These are phyloP conservation scores for Pammene fasciana DNA, from an alignment of 2,888 invertebrate genomes.

Conservation along the genomic window DNA sequence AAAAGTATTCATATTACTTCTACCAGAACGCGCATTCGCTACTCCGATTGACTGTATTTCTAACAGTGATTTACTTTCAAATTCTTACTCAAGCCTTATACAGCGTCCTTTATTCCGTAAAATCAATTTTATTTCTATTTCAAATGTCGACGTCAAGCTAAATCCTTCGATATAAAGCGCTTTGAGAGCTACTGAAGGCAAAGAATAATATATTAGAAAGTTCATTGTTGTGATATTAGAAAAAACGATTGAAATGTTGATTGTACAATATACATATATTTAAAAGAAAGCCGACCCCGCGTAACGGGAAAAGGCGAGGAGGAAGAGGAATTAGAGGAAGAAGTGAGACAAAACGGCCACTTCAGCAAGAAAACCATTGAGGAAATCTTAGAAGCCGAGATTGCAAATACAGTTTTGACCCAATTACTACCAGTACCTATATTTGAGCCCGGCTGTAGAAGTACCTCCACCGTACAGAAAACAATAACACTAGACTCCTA, in stretches of 20 bases:
- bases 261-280: no score
- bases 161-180: constrained; percentile 62
- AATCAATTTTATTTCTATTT: constrained; percentile 62
- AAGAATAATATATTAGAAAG: constrained; percentile 19
- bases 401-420: no score
- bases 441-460: neutral
- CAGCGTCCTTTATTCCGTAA: constrained; percentile 46
- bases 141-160: constrained; percentile 65
- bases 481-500: no score
- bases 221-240: neutral
- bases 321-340: no score
- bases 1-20: constrained; percentile 6
- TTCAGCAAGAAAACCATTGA: no score
- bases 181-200: constrained; percentile 56
- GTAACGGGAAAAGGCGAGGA: no score
- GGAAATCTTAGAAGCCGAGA: no score
- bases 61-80: constrained; percentile 39
- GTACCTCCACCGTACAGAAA: no score
- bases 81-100: constrained; percentile 41
- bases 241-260: neutral
- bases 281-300: no score
- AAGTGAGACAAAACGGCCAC: no score
- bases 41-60: constrained; percentile 27
- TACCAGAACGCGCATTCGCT: neutral
- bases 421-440: neutral